Base-by-base conservation (phyloP, 2,113 vertebrate genomes). In the Egretta garzetta region DNA sequence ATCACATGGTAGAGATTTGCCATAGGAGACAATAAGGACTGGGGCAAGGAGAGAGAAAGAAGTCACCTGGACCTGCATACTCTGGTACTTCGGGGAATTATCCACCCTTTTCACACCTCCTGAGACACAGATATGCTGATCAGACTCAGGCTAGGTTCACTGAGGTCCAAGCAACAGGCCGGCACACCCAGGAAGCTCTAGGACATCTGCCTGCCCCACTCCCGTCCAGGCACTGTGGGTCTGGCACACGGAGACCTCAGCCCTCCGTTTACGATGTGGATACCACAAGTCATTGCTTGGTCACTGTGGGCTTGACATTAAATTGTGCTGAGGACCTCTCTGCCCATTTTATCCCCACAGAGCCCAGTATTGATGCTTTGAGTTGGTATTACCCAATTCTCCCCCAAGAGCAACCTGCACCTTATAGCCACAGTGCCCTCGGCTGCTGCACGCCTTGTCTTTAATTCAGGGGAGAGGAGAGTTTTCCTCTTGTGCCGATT, bases 111-210 rank as follows among this genome's bases (percentile, higher is more conserved):
- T 37, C 22, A 17, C 10, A 43, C 1, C 15, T 93, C 49, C 58
- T 50, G 58, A 23, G 80, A 59, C 22, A 80, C 33, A 84, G 72
- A 62, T 12, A 14, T 8, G 26, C 33, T 49, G 32, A n/a, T 2
- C 10, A 60, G 33, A 62, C 9, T 56, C 17, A 20, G 2, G 24
- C 0, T 0, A 74, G 26, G 37, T 62, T 79, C 13, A 0, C 4
- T 35, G 79, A 63, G 43, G n/a, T 56, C 28, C 64, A 45, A 72
- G 50, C 33, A 87, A 43, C 17, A 77, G 43, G 14, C 41, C 47
- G 32, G 4, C 8, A 53, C 1, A 11, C 45, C 21, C 37, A 26
- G 49, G 63, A 70, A 39, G n/a, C 27, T 75, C 7, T 0, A 0
- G 32, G 19, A 63, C 32, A 63, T 67, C 41, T 3, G 2, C 21